Conservation (phyloP, 2,888 invertebrate genomes). For the Melanostoma scalare region DNA sequence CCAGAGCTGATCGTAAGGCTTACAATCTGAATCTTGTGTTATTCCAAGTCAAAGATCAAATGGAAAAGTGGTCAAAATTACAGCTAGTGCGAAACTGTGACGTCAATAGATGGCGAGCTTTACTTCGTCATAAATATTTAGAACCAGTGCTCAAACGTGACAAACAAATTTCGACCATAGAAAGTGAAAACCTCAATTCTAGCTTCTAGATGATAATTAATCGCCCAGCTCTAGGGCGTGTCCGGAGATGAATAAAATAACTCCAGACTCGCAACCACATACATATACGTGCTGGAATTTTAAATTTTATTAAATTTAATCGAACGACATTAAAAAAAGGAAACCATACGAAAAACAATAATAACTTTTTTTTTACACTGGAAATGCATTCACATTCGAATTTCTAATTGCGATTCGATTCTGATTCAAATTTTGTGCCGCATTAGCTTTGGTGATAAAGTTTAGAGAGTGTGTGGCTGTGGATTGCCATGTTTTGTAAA, state of each 20-base stretch:
- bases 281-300: constrained; percentile 66
- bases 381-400: constrained; percentile 55
- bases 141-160: constrained; percentile 8
- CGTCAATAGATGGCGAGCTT: constrained; percentile 39
- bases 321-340: constrained; percentile 22
- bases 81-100: too few relatives aligned
- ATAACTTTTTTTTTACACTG: constrained; percentile 36
- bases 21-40: too few relatives aligned
- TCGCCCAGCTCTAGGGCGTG: constrained; percentile 56
- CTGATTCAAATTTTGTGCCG: constrained; percentile 58
- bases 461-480: constrained; percentile 24
- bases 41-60: too few relatives aligned
- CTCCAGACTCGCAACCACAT: constrained; percentile 23
- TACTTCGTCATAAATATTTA: background rate
- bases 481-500: constrained; percentile 34
- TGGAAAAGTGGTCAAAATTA: constrained; percentile 10
- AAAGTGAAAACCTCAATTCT: constrained; percentile 53
- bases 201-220: background rate
- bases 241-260: constrained; percentile 41
- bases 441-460: constrained; percentile 55
- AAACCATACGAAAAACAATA: constrained; percentile 13
- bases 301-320: constrained; percentile 40
- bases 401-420: constrained; percentile 68
- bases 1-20: too few relatives aligned
- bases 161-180: constrained; percentile 11